Evolutionary conservation across 2,797 vertebrate species (phyloP).

Genomic region (Microhierax caerulescens): DNA sequence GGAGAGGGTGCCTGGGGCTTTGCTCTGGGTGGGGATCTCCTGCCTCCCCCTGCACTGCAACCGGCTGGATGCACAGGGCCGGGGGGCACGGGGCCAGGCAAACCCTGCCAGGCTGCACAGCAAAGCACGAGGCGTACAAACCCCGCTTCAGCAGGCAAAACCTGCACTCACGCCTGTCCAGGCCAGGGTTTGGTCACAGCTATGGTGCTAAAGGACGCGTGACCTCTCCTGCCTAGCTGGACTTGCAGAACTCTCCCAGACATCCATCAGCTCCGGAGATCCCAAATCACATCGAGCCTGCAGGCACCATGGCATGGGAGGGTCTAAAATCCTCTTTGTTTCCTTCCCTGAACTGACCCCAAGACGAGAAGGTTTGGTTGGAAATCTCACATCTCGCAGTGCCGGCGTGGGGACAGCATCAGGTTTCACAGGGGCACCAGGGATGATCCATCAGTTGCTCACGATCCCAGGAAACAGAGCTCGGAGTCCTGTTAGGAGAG

Average conservation of each 20-base stretch:
- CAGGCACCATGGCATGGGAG: background rate
- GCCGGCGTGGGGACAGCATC: background rate
- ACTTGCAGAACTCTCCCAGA: background rate
- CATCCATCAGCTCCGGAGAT: background rate
- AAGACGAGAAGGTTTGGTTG: background rate
- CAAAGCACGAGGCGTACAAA: background rate
- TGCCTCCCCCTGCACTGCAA: background rate
- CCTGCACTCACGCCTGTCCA: background rate
- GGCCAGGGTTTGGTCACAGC: background rate
- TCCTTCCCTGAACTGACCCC: background rate
- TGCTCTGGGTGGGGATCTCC: background rate
- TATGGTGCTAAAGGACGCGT: background rate
- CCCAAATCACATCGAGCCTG: fast-evolving
- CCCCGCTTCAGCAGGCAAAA: background rate
- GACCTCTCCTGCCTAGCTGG: background rate
- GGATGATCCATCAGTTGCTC: background rate
- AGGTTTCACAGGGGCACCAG: background rate
- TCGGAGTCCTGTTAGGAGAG: background rate
- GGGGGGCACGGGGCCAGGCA: background rate
- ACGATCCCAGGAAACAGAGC: background rate
- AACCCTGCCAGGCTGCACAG: background rate
- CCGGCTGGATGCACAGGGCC: fast-evolving
- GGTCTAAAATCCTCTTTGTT: background rate
- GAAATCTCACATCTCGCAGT: background rate
- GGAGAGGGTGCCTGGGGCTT: background rate